Conservation (phyloP, 2,888 invertebrate genomes). For the Adelognathus sp. region DNA sequence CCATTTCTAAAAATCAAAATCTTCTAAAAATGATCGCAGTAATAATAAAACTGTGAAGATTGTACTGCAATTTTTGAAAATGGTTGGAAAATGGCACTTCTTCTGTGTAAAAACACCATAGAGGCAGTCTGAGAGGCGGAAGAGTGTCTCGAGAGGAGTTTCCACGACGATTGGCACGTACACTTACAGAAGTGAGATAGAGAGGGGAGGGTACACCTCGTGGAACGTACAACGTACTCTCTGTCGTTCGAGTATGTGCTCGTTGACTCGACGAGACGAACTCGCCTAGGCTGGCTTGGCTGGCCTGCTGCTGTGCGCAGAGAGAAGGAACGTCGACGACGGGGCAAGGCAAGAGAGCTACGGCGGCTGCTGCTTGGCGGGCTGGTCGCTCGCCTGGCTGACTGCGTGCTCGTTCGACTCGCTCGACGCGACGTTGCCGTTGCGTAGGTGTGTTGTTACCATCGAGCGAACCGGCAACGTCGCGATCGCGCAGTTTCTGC, state of each 20-base stretch:
- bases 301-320: conserved; percentile 18
- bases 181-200: not conserved
- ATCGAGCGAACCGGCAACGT: conserved; percentile 30
- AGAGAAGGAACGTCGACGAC: too few relatives aligned
- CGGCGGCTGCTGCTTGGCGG: conserved; percentile 21
- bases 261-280: conserved; percentile 33
- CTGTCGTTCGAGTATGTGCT: conserved; percentile 2
- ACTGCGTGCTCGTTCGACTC: conserved; percentile 54
- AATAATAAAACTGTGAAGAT: too few relatives aligned
- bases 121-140: not conserved
- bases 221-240: not conserved
- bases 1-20: too few relatives aligned
- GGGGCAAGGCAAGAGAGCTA: conserved; percentile 38
- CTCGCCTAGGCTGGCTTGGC: conserved; percentile 24
- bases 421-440: conserved; percentile 48
- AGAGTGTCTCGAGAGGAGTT: conserved; percentile 28
- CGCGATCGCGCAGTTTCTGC: too few relatives aligned
- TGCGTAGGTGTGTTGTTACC: conserved; percentile 46
- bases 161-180: conserved; percentile 48
- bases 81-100: not conserved
- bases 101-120: too few relatives aligned
- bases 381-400: conserved; percentile 48
- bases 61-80: not conserved
- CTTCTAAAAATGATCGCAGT: too few relatives aligned
- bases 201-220: not conserved